A percentile compares a stretch with the other conserved stretches of the same genome.
Evolutionary conservation across 2,888 invertebrate species (phyloP).

Genomic region (Eustalomyia histrio): DNA sequence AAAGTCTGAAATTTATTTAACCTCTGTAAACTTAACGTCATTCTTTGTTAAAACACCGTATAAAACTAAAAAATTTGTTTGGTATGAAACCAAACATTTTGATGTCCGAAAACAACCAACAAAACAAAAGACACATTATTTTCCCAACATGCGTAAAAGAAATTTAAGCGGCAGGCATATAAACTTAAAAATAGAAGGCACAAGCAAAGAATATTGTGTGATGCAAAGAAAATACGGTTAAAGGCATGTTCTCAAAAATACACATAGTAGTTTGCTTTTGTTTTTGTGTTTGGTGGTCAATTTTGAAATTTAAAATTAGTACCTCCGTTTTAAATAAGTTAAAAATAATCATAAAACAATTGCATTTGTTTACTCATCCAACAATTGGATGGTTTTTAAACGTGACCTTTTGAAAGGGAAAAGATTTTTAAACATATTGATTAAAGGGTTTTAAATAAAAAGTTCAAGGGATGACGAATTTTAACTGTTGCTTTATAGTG

Average conservation of each 20-base stretch:
- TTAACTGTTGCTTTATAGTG: conserved; percentile 28
- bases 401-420: conserved; percentile 51
- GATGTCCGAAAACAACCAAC: not conserved
- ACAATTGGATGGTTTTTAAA: conserved; percentile 26
- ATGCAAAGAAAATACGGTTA: not conserved
- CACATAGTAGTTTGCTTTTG: conserved; percentile 18
- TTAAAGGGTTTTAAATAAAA: conserved; percentile 20
- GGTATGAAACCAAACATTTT: conserved; percentile 2
- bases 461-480: conserved; percentile 11
- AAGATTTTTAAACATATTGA: conserved; percentile 48
- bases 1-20: conserved; percentile 21
- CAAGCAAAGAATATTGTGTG: conserved; percentile 3
- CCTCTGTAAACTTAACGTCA: conserved; percentile 62
- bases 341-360: conserved; percentile 46
- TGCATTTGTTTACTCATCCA: conserved; percentile 37
- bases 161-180: not conserved
- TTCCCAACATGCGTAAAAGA: conserved; percentile 61
- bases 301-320: not conserved
- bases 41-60: conserved; percentile 73
- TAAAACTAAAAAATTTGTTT: conserved; percentile 69
- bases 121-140: conserved; percentile 41
- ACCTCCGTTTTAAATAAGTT: conserved; percentile 19
- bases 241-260: conserved; percentile 52
- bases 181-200: not conserved
- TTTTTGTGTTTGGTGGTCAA: conserved; percentile 31